phyloP scores from a whole-genome alignment of 2,797 vertebrate species.

The Vultur gryphus region DNA sequence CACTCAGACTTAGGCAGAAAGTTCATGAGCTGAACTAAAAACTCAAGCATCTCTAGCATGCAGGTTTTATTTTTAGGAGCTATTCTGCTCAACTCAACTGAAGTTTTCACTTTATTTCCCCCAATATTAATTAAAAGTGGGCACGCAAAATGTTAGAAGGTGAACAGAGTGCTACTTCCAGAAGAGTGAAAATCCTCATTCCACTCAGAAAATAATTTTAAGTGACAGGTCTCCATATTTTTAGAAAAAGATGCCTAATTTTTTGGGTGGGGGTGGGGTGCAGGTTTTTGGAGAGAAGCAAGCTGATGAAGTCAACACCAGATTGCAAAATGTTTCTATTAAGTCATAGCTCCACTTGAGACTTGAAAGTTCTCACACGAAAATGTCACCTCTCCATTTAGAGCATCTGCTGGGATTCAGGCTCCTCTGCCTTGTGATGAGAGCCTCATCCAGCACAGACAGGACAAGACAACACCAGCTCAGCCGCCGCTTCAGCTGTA shows the following conservation, averaged over 20 bases:
- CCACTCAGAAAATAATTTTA: background rate
- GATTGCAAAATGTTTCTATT: background rate
- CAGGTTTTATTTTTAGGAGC: background rate
- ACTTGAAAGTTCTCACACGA: background rate
- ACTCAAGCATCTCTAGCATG: background rate
- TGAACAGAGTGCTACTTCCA: background rate
- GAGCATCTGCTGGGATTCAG: background rate
- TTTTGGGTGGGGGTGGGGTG: fast-evolving
- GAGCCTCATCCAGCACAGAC: background rate
- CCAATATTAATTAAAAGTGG: background rate
- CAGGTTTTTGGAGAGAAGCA: background rate
- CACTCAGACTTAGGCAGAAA: background rate
- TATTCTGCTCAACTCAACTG: background rate
- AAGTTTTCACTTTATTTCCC: background rate
- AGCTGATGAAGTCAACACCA: background rate
- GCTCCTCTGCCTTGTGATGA: background rate
- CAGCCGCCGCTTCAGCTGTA: background rate
- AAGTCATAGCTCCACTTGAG: background rate
- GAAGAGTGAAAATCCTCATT: background rate
- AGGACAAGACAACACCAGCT: background rate
- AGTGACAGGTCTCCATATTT: background rate
- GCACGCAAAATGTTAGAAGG: background rate
- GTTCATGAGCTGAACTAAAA: background rate
- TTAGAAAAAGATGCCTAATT: background rate
- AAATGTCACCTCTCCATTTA: background rate